Evolutionary conservation across 2,797 vertebrate genomes (phyloP).

Genomic region (Pantherophis vulpinus): DNA sequence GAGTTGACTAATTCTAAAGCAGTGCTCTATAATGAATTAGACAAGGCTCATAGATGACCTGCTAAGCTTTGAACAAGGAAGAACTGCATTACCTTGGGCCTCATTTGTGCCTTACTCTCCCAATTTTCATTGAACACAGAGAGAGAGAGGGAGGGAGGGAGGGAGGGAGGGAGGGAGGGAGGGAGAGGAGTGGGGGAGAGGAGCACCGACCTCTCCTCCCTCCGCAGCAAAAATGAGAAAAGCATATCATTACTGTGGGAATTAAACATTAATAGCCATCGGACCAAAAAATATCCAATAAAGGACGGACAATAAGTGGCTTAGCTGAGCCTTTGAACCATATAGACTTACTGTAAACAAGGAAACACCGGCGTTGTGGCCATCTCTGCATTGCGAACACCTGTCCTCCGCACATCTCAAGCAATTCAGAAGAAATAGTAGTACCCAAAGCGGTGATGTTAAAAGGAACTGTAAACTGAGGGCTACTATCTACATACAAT

Average conservation of each 20-base stretch:
- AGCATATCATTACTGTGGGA: constrained; percentile 10
- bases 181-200: neutral
- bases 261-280: constrained; percentile 24
- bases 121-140: neutral
- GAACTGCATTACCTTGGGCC: constrained; percentile 28
- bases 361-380: neutral
- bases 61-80: constrained; percentile 36
- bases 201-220: neutral
- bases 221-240: constrained; percentile 5
- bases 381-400: neutral
- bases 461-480: neutral
- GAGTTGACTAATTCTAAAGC: constrained; percentile 66
- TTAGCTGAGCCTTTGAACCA: neutral
- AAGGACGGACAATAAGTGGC: neutral
- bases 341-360: neutral
- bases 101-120: neutral
- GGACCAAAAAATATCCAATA: neutral
- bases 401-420: neutral
- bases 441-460: neutral
- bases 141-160: too few relatives aligned
- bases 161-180: rapidly evolving
- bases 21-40: constrained; percentile 53
- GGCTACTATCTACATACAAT: neutral
- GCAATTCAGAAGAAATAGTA: constrained; percentile 20
- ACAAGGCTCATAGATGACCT: constrained; percentile 49